phyloP scores from a whole-genome alignment of 30 jellyfish, hydroid and myxozoan genomes.

The Rhopilema esculentum region DNA sequence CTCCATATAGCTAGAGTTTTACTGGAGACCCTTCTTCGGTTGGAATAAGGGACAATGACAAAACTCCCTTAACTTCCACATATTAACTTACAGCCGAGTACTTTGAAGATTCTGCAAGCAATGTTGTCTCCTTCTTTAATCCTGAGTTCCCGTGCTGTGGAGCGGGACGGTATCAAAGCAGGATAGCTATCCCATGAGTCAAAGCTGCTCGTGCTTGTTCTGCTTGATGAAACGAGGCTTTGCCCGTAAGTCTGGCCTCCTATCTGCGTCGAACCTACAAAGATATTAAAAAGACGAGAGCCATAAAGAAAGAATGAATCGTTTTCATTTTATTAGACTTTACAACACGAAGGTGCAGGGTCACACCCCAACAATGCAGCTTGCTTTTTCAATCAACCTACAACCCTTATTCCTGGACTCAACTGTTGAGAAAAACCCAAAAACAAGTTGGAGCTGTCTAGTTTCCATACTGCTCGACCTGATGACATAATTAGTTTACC shows the following conservation, averaged over 20 bases:
- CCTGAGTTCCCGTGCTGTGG: neutral
- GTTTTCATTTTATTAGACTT: no score
- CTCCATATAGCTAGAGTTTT: no score
- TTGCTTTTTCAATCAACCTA: no score
- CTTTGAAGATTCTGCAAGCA: slow-evolving; percentile 28
- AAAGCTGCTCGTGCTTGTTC: slow-evolving; percentile 58
- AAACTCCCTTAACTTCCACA: neutral
- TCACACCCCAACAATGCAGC: no score
- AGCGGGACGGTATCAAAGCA: slow-evolving; percentile 27
- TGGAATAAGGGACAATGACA: neutral
- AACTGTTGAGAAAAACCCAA: no score
- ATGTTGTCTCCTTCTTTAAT: slow-evolving; percentile 3
- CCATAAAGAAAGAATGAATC: no score
- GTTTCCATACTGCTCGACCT: no score
- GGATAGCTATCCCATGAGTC: slow-evolving; percentile 43
- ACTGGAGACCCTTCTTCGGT: no score
- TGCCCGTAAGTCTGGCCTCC: slow-evolving; percentile 42
- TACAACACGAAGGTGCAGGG: no score
- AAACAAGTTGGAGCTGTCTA: no score
- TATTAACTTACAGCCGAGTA: slow-evolving; percentile 33
- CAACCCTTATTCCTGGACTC: no score
- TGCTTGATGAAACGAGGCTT: slow-evolving; percentile 38
- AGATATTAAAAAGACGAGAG: neutral
- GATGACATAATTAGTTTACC: no score
- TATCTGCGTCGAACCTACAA: slow-evolving; percentile 14